These are phyloP conservation scores for Caenorhabditis auriculariae DNA, from an alignment of 2,888 invertebrate genomes.

Conservation along the genomic window DNA sequence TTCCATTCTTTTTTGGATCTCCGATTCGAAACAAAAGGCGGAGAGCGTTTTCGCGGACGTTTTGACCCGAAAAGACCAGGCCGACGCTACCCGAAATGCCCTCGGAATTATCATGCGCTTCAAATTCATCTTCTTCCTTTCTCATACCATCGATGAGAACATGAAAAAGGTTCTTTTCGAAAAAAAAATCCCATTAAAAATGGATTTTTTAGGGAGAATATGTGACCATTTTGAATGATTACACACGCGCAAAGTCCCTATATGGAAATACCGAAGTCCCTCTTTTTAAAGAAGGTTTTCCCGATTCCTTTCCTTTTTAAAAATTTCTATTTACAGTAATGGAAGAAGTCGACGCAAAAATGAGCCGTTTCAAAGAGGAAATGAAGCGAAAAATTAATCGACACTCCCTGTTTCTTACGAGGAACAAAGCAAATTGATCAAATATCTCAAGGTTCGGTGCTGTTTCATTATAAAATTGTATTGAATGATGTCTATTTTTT, in stretches of 20 bases:
- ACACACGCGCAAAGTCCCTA: slow-evolving; percentile 88
- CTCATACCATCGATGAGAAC: slow-evolving; percentile 88
- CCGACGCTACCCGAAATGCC: slow-evolving; percentile 92
- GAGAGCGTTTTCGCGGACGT: slow-evolving; percentile 70
- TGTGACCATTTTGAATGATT: slow-evolving; percentile 95
- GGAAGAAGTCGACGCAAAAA: slow-evolving; percentile 85
- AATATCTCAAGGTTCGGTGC: slow-evolving; percentile 70
- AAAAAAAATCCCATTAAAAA: neutral
- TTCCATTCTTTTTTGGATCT: slow-evolving; percentile 24
- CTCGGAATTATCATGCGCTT: slow-evolving; percentile 88
- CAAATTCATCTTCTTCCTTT: slow-evolving; percentile 91
- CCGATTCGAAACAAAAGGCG: slow-evolving; percentile 86
- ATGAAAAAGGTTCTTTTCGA: slow-evolving; percentile 73
- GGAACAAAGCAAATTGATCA: slow-evolving; percentile 89
- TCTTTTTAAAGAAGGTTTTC: slow-evolving; percentile 61
- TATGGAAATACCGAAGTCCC: slow-evolving; percentile 77
- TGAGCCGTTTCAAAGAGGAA: slow-evolving; percentile 78
- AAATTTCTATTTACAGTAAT: slow-evolving; percentile 71
- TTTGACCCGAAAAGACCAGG: slow-evolving; percentile 73
- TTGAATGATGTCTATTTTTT: too few relatives aligned
- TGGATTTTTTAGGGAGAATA: slow-evolving; percentile 76
- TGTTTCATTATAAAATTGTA: too few relatives aligned
- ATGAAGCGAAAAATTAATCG: slow-evolving; percentile 80
- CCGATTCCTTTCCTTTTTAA: neutral
- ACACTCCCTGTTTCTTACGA: slow-evolving; percentile 87